phyloP scores from a whole-genome alignment of 2,797 vertebrate genomes.

The Pseudochirops cupreus region DNA sequence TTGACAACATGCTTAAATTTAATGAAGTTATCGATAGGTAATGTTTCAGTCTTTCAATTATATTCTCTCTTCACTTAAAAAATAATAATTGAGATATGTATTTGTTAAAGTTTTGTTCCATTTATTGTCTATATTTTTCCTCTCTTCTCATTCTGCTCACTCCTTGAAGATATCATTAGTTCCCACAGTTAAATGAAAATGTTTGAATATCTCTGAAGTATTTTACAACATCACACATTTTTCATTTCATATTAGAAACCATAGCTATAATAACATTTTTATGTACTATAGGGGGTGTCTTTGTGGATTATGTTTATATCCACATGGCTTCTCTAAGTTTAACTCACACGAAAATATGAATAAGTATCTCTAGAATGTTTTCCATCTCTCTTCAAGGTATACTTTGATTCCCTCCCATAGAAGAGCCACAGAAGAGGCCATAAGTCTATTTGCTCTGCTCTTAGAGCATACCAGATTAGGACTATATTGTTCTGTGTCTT shows the following conservation, averaged over 20 bases:
- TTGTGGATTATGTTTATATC: neutral
- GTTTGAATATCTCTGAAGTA: slow-evolving; percentile 5
- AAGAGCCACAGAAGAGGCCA: neutral
- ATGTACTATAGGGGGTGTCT: neutral
- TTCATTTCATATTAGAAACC: slow-evolving; percentile 56
- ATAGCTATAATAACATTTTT: neutral
- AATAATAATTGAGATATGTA: neutral
- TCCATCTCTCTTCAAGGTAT: neutral
- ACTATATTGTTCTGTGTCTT: neutral
- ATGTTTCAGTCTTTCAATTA: neutral
- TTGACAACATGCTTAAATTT: neutral
- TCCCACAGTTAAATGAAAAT: slow-evolving; percentile 19
- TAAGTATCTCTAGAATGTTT: neutral
- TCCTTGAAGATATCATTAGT: slow-evolving; percentile 22
- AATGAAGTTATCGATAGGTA: neutral
- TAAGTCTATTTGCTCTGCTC: neutral
- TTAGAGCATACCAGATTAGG: neutral
- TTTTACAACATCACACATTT: slow-evolving; percentile 49
- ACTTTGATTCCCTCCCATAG: neutral
- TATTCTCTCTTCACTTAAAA: neutral
- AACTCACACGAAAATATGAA: neutral
- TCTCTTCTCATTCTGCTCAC: neutral
- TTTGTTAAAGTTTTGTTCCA: neutral
- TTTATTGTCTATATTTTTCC: neutral
- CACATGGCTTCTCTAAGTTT: neutral